These are phyloP conservation scores for Equus quagga DNA, from an alignment of 2,113 vertebrate species.

Conservation along the genomic window DNA sequence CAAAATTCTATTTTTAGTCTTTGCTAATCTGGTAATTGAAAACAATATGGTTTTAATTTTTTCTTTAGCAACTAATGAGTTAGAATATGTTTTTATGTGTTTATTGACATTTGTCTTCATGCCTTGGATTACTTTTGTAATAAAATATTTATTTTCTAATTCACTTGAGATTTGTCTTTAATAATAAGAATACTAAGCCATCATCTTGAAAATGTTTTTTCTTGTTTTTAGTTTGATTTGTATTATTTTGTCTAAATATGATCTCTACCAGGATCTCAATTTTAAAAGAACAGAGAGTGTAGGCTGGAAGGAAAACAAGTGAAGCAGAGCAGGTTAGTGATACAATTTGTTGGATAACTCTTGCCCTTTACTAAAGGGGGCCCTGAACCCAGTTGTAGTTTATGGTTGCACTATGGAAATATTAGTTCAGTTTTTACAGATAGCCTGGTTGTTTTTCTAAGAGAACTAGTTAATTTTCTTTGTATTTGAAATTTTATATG, in stretches of 20 bases:
- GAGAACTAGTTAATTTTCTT: neutral
- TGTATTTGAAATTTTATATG: neutral
- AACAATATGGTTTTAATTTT: neutral
- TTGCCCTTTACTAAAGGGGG: neutral
- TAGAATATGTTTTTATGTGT: neutral
- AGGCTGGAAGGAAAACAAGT: neutral
- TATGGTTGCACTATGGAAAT: neutral
- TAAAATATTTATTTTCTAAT: neutral
- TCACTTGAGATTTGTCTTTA: neutral
- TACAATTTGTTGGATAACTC: neutral
- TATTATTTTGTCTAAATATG: neutral
- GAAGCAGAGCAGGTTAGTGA: neutral
- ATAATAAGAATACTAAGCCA: neutral
- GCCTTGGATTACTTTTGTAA: neutral
- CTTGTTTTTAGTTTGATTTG: neutral
- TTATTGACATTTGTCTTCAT: neutral
- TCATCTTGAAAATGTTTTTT: neutral
- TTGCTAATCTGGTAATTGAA: neutral
- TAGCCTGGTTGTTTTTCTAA: neutral
- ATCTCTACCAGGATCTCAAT: neutral
- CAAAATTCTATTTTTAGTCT: neutral
- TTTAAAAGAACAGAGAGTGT: neutral
- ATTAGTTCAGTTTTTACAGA: neutral
- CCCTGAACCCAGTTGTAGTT: neutral
- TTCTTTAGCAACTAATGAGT: neutral